Base-by-base conservation (phyloP, 2,888 invertebrate species). In the Byasa hedistus region DNA sequence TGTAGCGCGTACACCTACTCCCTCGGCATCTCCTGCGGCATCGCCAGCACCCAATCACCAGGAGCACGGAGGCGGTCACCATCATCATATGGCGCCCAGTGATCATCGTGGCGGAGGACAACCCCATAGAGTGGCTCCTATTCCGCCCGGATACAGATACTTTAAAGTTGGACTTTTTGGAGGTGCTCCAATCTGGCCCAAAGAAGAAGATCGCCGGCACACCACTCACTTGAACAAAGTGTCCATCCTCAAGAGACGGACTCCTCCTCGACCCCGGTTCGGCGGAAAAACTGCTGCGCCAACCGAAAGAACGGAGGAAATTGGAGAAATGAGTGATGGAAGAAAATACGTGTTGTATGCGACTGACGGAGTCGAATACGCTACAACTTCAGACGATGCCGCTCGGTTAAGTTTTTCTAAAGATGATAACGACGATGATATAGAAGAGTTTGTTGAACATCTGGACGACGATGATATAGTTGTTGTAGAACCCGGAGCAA, bases 121-220 rank as follows among this genome's bases (percentile, higher is more conserved):
- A 71, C 93, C 93, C 7, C 84, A 88, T 57, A 93, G 93, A 79
- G 70, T 71, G 2, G 86, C 94, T 67, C 94, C 94, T 0, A 76
- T 93, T n/a, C 93, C 93, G 1, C 91, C 93, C 27, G 90, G 92
- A 65, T 94, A 94, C 75, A 88, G 93, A 57, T 94, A 94, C 79
- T 90, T 93, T 72, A 94, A 93, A 75, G 87, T 94, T 3, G 96
- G 92, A 68, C 84, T 95, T 3, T 83, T 93, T 69, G 95, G 95
- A 24, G 95, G 95, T 7, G 93, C 95, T 0, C 94, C 95, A 0
- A 93, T 94, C 86, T 95, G 95, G 95, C 93, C 82, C 0, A 88
- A 85, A 61, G 86, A 86, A 19, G 85, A 85, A 67, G 86, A 84
- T 19, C 77, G 81, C 2, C 91, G 92, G 1, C 79, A 86, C 1